Evolutionary conservation across 2,797 vertebrate genomes (phyloP).

Genomic region (Masticophis lateralis): DNA sequence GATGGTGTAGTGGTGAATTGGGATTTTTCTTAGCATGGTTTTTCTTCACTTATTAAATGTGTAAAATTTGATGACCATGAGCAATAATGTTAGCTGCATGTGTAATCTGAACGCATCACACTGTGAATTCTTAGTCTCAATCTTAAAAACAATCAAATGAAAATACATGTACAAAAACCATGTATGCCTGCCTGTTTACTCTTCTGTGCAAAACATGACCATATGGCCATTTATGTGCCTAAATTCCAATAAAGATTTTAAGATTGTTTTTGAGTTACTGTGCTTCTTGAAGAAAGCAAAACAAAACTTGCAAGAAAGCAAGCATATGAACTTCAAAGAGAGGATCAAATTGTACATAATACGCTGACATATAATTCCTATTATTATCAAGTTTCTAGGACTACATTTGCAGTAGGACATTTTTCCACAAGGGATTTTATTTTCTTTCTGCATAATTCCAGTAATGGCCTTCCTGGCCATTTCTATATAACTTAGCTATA

Average conservation of each 20-base stretch:
- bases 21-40: not conserved
- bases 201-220: slow-evolving; percentile 16
- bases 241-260: slow-evolving; percentile 9
- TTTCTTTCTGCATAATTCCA: slow-evolving; percentile 35
- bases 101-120: not conserved
- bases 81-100: not conserved
- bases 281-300: slow-evolving; percentile 31
- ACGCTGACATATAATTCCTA: slow-evolving; percentile 22
- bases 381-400: slow-evolving; percentile 34
- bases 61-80: slow-evolving; percentile 13
- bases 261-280: slow-evolving; percentile 30
- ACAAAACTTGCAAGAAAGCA: slow-evolving; percentile 23
- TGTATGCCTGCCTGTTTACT: not conserved
- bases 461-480: slow-evolving; percentile 33
- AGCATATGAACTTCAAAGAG: slow-evolving; percentile 29
- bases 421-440: slow-evolving; percentile 5
- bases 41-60: slow-evolving; percentile 1
- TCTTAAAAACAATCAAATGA: slow-evolving; percentile 17
- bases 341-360: slow-evolving; percentile 30
- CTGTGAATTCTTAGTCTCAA: fast-evolving
- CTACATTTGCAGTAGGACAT: not conserved
- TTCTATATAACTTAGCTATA: not conserved
- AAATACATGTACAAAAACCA: not conserved
- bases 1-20: slow-evolving; percentile 1
- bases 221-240: not conserved